These are phyloP conservation scores for Festucalex cinctus DNA, from an alignment of 2,113 vertebrate species.

Conservation along the genomic window DNA sequence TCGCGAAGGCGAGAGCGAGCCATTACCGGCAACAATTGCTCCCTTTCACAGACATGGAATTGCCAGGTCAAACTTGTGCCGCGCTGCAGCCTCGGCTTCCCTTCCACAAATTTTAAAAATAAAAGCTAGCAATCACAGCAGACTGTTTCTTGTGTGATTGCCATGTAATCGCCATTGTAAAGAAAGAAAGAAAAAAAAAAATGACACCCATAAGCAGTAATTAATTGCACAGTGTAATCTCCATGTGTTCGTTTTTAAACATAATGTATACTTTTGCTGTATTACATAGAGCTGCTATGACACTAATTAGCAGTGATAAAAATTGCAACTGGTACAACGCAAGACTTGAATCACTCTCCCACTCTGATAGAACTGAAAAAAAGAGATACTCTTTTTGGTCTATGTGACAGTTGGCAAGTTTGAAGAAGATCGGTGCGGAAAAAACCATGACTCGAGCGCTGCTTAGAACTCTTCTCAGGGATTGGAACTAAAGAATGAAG, in stretches of 20 bases:
- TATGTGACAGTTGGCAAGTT: background rate
- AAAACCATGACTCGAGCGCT: no score
- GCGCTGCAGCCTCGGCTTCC: conserved; percentile 27
- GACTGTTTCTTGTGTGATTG: conserved; percentile 35
- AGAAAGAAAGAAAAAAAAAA: conserved; percentile 20
- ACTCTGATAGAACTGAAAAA: conserved; percentile 17
- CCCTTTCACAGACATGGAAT: conserved; percentile 42
- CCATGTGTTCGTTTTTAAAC: conserved; percentile 25
- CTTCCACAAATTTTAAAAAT: conserved; percentile 42
- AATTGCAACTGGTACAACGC: background rate
- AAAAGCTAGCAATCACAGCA: conserved; percentile 46
- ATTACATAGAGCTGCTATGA: background rate
- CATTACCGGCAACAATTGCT: conserved; percentile 22
- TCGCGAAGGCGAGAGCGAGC: conserved; percentile 4
- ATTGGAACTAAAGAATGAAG: no score
- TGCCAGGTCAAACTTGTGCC: conserved; percentile 17
- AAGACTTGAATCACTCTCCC: conserved; percentile 7
- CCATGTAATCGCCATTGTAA: conserved; percentile 64
- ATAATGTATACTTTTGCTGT: conserved; percentile 23
- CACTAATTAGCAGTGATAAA: background rate
- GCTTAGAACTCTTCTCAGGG: no score
- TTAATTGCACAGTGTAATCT: background rate
- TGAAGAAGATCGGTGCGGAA: background rate
- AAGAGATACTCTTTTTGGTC: conserved; percentile 2
- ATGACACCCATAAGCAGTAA: conserved; percentile 23